phyloP scores from a whole-genome alignment of 2,797 vertebrate genomes.

The Cygnus olor region DNA sequence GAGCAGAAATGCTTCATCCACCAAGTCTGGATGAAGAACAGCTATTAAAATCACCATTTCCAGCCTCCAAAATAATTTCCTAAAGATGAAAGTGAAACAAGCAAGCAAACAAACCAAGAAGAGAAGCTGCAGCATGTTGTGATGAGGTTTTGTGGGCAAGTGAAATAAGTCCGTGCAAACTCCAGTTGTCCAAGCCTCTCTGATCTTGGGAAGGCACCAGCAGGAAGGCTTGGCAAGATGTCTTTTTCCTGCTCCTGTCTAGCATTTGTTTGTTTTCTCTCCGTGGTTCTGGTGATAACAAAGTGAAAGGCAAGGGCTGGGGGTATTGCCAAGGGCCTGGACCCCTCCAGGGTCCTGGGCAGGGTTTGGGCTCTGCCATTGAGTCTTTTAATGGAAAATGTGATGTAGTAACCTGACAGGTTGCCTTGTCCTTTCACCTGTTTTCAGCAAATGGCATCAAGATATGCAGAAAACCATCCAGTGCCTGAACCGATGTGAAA shows the following conservation, averaged over 20 bases:
- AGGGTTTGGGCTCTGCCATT: rapidly evolving
- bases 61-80: not conserved
- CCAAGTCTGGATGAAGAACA: not conserved
- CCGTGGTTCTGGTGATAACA: not conserved
- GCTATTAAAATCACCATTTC: not conserved
- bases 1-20: not conserved
- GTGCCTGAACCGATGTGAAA: not conserved
- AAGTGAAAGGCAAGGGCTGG: not conserved
- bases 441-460: not conserved
- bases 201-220: not conserved
- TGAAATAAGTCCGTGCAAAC: not conserved
- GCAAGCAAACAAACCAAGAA: not conserved
- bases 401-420: not conserved
- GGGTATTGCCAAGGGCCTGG: rapidly evolving
- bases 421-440: not conserved
- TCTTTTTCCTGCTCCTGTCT: not conserved
- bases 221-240: not conserved
- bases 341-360: not conserved
- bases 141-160: not conserved
- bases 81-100: not conserved
- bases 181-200: not conserved
- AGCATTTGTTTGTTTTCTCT: not conserved
- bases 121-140: not conserved
- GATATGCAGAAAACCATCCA: rapidly evolving
- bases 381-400: not conserved